phyloP scores from a whole-genome alignment of 2,113 vertebrate genomes.

The Stercorarius parasiticus region DNA sequence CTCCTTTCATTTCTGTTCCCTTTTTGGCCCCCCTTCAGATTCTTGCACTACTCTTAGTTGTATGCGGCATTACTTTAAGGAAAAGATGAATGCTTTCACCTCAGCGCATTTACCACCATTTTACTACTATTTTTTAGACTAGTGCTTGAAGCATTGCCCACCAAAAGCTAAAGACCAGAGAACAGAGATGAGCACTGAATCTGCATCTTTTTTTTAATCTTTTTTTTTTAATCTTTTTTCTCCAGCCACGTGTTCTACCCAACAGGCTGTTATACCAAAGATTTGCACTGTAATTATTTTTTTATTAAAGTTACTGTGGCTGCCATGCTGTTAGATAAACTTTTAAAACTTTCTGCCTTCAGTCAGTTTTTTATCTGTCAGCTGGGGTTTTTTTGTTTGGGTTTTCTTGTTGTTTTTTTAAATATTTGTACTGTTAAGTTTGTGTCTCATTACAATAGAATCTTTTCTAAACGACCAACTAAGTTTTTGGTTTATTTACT shows the following conservation, averaged over 20 bases:
- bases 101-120: neutral
- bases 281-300: neutral
- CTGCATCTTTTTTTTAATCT: neutral
- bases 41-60: neutral
- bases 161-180: neutral
- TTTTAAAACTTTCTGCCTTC: neutral
- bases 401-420: neutral
- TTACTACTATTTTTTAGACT: neutral
- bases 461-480: neutral
- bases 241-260: neutral
- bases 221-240: neutral
- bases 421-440: neutral
- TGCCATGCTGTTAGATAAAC: neutral
- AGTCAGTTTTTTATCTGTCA: neutral
- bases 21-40: neutral
- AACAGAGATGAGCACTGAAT: neutral
- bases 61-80: neutral
- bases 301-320: neutral
- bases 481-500: neutral
- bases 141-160: neutral
- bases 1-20: neutral
- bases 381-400: neutral
- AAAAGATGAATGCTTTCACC: neutral
- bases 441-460: neutral
- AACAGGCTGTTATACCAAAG: neutral